Evolutionary conservation across 2,888 invertebrate species (phyloP), one percentile per base, ranked within the genome.

Genomic region (Drosophila infuscata): DNA sequence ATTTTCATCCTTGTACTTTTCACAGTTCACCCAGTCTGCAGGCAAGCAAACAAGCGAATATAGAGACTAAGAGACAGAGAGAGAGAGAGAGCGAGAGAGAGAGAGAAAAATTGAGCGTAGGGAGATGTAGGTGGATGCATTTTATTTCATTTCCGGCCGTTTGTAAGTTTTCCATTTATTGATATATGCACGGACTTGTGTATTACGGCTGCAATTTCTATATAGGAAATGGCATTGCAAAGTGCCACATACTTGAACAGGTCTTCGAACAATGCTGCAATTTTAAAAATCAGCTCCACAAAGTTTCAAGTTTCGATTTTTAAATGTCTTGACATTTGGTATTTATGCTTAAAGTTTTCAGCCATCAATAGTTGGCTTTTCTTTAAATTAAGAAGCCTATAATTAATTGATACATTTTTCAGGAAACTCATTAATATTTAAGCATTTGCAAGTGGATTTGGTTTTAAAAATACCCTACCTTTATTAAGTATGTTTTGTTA

Each of bases 71-170:
- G 5, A 46, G 11, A 25, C 46, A 7, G 53, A 35, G 38, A 4
- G 6, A 6, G 1, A 3, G 1, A 17, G 1, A 2, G 17, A 3
- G 7, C n/a, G n/a, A 17, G 30, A 46, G 43, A 15, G 1, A 30
- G 1, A 15, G 38, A 8, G 9, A 30, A n/a, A 60, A 43, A 11
- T n/a, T 9, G 20, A 20, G 33, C 20, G 48, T 20, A 33, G 48
- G 20, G n/a, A 57, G 53, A 49, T 30, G 60, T 53, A 63, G 66
- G 30, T 33, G 54, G 30, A 46, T 69, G 53, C 59, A 36, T 65
- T 79, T 78, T 79, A 79, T 70, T 79, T 74, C 62, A 79, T 79
- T 79, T 79, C 81, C 79, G 78, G 35, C 54, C 53, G 32, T 33
- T 68, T 61, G 57, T 29, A 29, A 64, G 57, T 29, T 69, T 36